Conservation (phyloP, 2,797 vertebrate species). For the Rhinoraja longicauda region DNA sequence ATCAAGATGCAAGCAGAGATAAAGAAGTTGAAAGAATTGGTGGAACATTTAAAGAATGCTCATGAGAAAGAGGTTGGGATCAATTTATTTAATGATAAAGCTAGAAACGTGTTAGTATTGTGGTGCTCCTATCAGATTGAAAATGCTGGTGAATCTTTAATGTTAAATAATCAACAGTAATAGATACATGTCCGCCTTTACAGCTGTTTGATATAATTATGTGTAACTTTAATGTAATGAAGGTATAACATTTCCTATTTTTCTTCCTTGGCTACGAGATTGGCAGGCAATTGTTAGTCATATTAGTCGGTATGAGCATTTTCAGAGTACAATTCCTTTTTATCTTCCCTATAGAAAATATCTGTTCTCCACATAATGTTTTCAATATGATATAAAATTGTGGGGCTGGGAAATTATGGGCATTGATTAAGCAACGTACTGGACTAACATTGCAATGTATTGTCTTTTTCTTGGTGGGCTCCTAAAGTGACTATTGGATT, state of each 20-base stretch:
- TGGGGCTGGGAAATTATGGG: neutral
- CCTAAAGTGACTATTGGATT: neutral
- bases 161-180: neutral
- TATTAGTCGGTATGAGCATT: neutral
- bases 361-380: neutral
- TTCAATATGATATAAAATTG: neutral
- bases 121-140: neutral
- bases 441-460: neutral
- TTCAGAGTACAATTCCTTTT: neutral
- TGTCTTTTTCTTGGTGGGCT: neutral
- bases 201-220: neutral
- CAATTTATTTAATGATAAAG: neutral
- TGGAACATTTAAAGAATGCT: constrained; percentile 59
- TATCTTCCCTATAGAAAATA: neutral
- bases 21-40: constrained; percentile 57
- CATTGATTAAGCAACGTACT: neutral
- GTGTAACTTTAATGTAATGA: neutral
- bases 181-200: neutral
- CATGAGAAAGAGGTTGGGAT: constrained; percentile 59
- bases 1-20: constrained; percentile 55
- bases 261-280: neutral
- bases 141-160: neutral
- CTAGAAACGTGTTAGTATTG: neutral
- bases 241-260: neutral
- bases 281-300: neutral